phyloP scores from a whole-genome alignment of 1,140 invertebrate species.

The Drosophila tani region DNA sequence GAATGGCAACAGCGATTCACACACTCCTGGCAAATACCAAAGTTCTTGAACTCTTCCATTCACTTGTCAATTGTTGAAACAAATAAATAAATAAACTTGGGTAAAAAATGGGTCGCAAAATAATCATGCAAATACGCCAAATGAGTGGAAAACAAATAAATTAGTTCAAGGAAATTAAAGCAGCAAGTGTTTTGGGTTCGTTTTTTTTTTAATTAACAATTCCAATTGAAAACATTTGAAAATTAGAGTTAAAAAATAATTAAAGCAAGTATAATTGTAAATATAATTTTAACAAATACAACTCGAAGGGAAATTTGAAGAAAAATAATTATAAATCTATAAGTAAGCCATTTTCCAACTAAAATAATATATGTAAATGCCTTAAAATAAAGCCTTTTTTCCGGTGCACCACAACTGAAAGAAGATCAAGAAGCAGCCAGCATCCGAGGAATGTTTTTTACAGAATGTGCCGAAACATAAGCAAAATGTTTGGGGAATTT shows the following conservation, averaged over 20 bases:
- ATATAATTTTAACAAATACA: no score
- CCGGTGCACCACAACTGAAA: not conserved
- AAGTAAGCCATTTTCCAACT: not conserved
- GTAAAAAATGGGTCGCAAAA: conserved; percentile 16
- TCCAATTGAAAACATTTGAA: no score
- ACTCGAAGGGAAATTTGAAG: no score
- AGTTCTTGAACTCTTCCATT: conserved; percentile 28
- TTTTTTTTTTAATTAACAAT: no score
- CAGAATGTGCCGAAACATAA: conserved; percentile 17
- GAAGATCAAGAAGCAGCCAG: not conserved
- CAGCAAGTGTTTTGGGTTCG: no score
- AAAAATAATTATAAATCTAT: not conserved
- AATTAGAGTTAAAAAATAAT: no score
- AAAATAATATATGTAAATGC: no score
- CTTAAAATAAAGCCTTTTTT: not conserved
- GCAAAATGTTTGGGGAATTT: conserved; percentile 10
- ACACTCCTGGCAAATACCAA: conserved; percentile 1
- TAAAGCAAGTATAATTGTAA: no score
- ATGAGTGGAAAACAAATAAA: conserved; percentile 16
- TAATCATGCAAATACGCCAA: conserved; percentile 8
- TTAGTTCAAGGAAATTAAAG: conserved; percentile 25
- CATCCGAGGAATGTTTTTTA: conserved; percentile 19
- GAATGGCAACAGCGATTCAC: conserved; percentile 11
- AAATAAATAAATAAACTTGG: conserved; percentile 23
- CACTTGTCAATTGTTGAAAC: conserved; percentile 42